Evolutionary conservation across 2,797 vertebrate genomes (phyloP), one percentile per base, ranked within the genome.

Genomic region (Hypotaenidia philippensis): DNA sequence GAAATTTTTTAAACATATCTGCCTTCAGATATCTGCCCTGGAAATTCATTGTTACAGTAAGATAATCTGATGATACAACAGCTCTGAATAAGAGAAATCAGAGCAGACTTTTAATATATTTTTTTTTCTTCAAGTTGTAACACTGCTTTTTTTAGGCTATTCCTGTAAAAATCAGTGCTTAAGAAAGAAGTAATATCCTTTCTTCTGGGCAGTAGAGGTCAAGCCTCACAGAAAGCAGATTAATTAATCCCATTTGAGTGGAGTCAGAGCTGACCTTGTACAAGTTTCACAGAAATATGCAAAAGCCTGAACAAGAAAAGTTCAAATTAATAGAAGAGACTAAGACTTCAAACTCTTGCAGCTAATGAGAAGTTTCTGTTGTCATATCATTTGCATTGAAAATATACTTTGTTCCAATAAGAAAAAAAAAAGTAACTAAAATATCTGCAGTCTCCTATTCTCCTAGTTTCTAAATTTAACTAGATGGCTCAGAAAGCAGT

Each of bases 191-290:
- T 2, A 15, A 64, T 40, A 81, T 49, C 21, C 31, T 76, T 78
- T 95, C 76, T 83, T 83, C 55, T 75, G 36, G n/a, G n/a, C 47
- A 87, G 74, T 8, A 71, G 19, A 96, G 93, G 80, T 65, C 40
- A 93, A 75, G 31, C 53, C 50, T 94, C 79, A 53, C 26, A 66
- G 50, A 96, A 89, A 81, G 47, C 21, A 50, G 40, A 32, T n/a
- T 96, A 93, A 95, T 95, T 92, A 95, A 97, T 94, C 87, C 90
- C 80, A 93, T 69, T 45, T 80, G 84, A 96, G n/a, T 31, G 29
- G 65, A 76, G 34, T 41, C 83, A 84, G 77, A 87, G 77, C 83
- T 94, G 93, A 93, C 61, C 55, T 90, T 13, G 4, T 66, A 64
- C 25, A 74, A 63, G 17, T 65, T 72, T 66, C 27, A 32, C 2